Evolutionary conservation across 1,140 invertebrate genomes (phyloP), one percentile per base, ranked within the genome.

Genomic region (Bombus superbus): DNA sequence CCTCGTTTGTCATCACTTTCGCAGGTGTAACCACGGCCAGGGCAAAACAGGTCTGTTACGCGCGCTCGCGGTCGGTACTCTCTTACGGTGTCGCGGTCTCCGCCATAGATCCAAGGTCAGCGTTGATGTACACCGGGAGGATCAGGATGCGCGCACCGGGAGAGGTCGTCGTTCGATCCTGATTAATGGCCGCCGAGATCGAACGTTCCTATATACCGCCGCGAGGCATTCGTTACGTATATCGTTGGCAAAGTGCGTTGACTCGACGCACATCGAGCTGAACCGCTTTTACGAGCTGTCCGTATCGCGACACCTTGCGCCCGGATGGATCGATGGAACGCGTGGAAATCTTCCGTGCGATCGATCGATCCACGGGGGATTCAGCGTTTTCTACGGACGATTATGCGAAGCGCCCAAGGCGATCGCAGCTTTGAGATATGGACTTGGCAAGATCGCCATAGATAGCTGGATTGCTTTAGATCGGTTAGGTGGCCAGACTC

Each of bases 131-230:
- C 42, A 82, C 66, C 59, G 28, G 11, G 68, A 71, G 79, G 73
- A 85, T 84, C 86, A 77, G 38, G 85, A 91, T 69, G 15, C 66
- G 78, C 73, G 77, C 25, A 83, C 57, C 83, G 28, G 83, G 71
- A 84, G 83, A 84, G 82, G 86, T 90, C 86, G 86, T 86, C 89
- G 88, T 84, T 91, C 90, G 89, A 93, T 92, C 88, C 89, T 92
- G 92, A 93, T 93, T 92, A 93, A 93, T 92, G 88, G 86, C 88
- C 73, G 77, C 86, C 73, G 72, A 83, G 86, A 88, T 92, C 88
- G 74, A 88, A 73, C 62, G 44, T 18, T n/a, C 57, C 25, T 83
- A 35, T 66, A 38, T 82, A 71, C 62, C 73, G 81, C 66, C 28
- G 79, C 69, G n/a, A 64, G 53, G 40, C 44, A 40, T 76, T 83